Percentiles rank a stretch among this genome's conserved stretches.
Evolutionary conservation across 2,797 vertebrate genomes (phyloP).

Genomic region (Pantherophis alleghaniensis): DNA sequence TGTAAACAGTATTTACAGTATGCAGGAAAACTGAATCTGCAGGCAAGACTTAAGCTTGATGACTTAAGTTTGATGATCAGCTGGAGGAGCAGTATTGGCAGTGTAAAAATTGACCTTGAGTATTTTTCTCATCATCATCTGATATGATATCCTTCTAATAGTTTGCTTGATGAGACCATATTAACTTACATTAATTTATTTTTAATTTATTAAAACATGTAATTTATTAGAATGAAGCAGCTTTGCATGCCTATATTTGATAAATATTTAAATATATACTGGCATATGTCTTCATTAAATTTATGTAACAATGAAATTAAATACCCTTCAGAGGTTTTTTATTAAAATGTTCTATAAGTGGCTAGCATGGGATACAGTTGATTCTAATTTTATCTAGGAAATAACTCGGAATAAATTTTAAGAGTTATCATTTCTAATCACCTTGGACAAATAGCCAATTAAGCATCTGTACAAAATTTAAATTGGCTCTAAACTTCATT

Average conservation of each 20-base stretch:
- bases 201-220: not conserved
- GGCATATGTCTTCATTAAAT: not conserved
- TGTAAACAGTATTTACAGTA: not conserved
- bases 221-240: not conserved
- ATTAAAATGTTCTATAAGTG: not conserved
- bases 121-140: not conserved
- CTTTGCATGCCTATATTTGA: not conserved
- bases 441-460: not conserved
- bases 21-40: not conserved
- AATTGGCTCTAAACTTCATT: not conserved
- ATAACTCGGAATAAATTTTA: not conserved
- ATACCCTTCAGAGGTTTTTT: not conserved
- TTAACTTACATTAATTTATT: not conserved
- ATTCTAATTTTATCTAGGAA: not conserved
- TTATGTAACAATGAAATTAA: not conserved
- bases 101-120: not conserved
- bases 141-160: not conserved
- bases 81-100: not conserved
- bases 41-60: not conserved
- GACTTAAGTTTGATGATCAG: not conserved
- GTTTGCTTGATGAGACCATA: not conserved
- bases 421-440: not conserved
- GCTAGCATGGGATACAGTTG: constrained; percentile 6
- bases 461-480: not conserved
- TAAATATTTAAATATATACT: not conserved